Percentiles rank a stretch among this genome's conserved stretches.
phyloP scores from a whole-genome alignment of 1,140 invertebrate genomes.

The Plodia interpunctella region DNA sequence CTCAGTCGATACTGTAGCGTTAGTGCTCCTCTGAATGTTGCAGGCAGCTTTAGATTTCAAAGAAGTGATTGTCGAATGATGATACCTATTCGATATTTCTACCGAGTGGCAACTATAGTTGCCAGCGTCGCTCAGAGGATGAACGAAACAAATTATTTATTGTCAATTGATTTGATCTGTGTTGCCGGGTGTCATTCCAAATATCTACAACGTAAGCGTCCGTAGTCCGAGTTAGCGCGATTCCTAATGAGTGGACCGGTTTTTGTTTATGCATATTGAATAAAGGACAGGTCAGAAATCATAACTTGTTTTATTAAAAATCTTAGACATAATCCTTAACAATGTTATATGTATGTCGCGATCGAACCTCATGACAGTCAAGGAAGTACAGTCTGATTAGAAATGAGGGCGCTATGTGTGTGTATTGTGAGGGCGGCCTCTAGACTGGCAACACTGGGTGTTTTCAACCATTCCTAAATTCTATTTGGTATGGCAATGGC shows the following conservation, averaged over 20 bases:
- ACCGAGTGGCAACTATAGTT: background rate
- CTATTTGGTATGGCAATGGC: too few relatives aligned
- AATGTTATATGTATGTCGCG: too few relatives aligned
- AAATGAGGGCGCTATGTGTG: too few relatives aligned
- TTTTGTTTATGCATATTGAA: slow-evolving; percentile 72
- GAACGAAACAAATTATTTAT: slow-evolving; percentile 7
- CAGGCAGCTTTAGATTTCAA: background rate
- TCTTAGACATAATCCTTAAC: too few relatives aligned
- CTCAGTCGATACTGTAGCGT: slow-evolving; percentile 37
- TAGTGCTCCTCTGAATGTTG: background rate
- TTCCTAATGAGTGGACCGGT: slow-evolving; percentile 39
- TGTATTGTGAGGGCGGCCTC: too few relatives aligned
- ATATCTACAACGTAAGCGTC: slow-evolving; percentile 38
- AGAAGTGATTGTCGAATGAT: background rate
- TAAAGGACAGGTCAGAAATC: slow-evolving; percentile 64
- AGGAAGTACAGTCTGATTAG: too few relatives aligned
- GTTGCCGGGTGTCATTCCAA: slow-evolving; percentile 69
- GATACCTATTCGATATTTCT: background rate
- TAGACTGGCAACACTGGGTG: too few relatives aligned
- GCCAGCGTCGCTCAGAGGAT: background rate
- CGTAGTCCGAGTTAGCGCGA: slow-evolving; percentile 5
- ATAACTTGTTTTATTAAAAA: slow-evolving; percentile 29
- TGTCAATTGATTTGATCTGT: slow-evolving; percentile 14
- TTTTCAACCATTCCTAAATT: too few relatives aligned
- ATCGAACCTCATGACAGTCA: too few relatives aligned